Evolutionary conservation across 2,888 invertebrate species (phyloP).

Genomic region (Agriopis marginaria): DNA sequence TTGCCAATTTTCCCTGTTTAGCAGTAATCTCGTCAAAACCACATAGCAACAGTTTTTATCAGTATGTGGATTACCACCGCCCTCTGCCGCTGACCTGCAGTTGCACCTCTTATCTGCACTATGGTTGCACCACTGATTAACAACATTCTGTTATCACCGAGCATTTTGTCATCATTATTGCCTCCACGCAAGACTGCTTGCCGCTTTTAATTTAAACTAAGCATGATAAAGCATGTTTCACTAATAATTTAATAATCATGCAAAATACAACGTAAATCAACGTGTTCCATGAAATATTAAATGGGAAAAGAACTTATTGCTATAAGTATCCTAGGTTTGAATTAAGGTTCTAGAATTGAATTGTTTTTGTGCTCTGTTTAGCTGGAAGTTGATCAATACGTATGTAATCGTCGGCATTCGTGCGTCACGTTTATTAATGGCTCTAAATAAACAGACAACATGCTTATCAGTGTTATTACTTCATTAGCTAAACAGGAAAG

Average conservation of each 20-base stretch:
- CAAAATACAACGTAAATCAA: background rate
- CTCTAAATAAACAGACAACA: constrained; percentile 40
- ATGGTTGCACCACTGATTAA: constrained; percentile 18
- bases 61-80: constrained; percentile 19
- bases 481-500: constrained; percentile 45
- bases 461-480: constrained; percentile 43
- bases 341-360: background rate
- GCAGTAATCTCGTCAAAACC: background rate
- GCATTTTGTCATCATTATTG: constrained; percentile 2
- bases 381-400: constrained; percentile 14
- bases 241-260: constrained; percentile 5
- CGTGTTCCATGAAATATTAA: constrained; percentile 6
- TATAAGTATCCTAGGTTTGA: background rate
- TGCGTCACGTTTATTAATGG: constrained; percentile 41
- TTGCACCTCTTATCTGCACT: constrained; percentile 31
- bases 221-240: constrained; percentile 11
- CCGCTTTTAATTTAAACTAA: background rate
- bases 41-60: constrained; percentile 41
- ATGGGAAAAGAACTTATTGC: background rate
- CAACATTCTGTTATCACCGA: constrained; percentile 2
- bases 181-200: constrained; percentile 1
- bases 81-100: constrained; percentile 32
- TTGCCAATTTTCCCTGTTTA: too few relatives aligned
- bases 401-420: constrained; percentile 11
- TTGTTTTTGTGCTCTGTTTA: constrained; percentile 13